These are phyloP conservation scores for Stenoptilia bipunctidactyla DNA, from an alignment of 2,888 invertebrate genomes.

Conservation along the genomic window DNA sequence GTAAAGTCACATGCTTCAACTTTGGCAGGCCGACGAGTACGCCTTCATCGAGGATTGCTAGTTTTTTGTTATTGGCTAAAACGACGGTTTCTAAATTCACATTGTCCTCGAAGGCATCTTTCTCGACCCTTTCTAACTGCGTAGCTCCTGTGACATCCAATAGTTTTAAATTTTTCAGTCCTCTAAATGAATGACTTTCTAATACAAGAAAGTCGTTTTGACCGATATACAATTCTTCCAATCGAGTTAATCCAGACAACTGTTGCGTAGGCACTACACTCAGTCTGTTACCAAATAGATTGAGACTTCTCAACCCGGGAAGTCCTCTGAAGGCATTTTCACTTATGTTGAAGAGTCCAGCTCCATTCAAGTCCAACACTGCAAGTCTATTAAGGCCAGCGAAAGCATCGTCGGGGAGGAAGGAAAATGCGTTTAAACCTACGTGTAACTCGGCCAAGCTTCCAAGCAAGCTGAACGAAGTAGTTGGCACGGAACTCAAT, in stretches of 20 bases:
- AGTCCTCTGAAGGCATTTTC: conserved; percentile 82
- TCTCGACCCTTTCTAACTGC: conserved; percentile 78
- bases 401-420: conserved; percentile 83
- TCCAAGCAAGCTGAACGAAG: conserved; percentile 78
- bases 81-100: conserved; percentile 83
- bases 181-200: conserved; percentile 81
- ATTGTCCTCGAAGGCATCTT: conserved; percentile 84
- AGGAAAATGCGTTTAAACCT: conserved; percentile 85
- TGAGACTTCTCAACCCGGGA: conserved; percentile 80
- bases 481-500: conserved; percentile 80
- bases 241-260: conserved; percentile 75
- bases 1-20: conserved; percentile 79
- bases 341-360: conserved; percentile 84
- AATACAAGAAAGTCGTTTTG: conserved; percentile 84
- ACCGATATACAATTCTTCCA: conserved; percentile 86
- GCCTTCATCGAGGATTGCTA: conserved; percentile 80
- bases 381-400: conserved; percentile 80
- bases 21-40: conserved; percentile 84
- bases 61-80: conserved; percentile 82
- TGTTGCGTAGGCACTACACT: conserved; percentile 82
- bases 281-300: conserved; percentile 85
- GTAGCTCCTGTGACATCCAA: conserved; percentile 85
- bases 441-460: conserved; percentile 87
- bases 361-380: conserved; percentile 84
- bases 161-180: conserved; percentile 80